Base-by-base conservation (phyloP, 2,797 vertebrate species). In the Luscinia megarhynchos region DNA sequence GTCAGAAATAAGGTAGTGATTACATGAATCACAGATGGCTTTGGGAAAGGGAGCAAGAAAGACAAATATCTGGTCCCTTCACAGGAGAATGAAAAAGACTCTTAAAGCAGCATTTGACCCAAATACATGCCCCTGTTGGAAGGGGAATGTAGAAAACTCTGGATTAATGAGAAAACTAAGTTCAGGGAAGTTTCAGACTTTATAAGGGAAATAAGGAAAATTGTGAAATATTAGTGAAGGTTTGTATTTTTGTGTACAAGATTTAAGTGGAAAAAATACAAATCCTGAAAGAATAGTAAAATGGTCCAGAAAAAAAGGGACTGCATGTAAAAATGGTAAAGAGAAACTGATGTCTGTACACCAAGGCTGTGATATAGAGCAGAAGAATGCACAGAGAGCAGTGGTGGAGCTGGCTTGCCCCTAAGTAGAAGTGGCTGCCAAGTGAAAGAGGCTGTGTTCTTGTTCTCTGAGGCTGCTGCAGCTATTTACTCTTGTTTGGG, bases 201-300 rank as follows among this genome's bases (percentile, higher is more conserved):
- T 50, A 6, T 10, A 57, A 85, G 11, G 11, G 4, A 43, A 90
- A 62, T 1, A 30, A 14, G 15, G 14, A 7, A 68, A 68, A 62
- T 29, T 24, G 3, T 32, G 3, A 18, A 87, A 36, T 3, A 6
- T 34, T 66, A 26, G 1, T 32, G 12, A 6, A 15, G 2, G 0
- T 10, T 50, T 63, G 17, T 50, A 81, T 3, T 23, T 64, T 69
- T 43, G 2, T 6, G 18, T 13, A 23, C 2, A 64, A 64, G 3
- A n/a, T n/a, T 79, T 73, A 72, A 53, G 4, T 32, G 17, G 24
- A 29, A 84, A 84, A 82, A 90, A 8, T 10, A 15, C 4, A 82
- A 41, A 54, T 82, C 24, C 22, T 81, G 16, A 29, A 69, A 77
- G 7, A 80, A 84, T 8, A 73, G 24, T 61, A 64, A 15, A 11